Percentiles rank a stretch among this genome's conserved stretches.
Conservation (phyloP, 2,113 vertebrate genomes). For the Labeo rohita region DNA sequence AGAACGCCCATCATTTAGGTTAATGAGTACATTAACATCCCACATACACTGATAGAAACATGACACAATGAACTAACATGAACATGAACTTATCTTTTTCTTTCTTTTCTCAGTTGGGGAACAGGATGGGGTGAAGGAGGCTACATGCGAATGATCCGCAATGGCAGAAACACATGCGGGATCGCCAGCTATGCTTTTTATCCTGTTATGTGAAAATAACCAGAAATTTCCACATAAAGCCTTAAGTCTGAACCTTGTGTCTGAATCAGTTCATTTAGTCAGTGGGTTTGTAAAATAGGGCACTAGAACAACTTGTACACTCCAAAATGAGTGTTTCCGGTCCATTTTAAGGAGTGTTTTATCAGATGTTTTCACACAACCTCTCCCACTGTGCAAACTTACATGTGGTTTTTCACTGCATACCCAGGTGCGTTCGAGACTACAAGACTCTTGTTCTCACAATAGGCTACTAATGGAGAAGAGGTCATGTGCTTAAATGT, state of each 20-base stretch:
- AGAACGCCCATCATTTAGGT: background rate
- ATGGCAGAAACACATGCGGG: slow-evolving; percentile 75
- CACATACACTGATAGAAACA: too few relatives aligned
- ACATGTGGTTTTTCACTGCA: background rate
- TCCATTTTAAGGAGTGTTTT: background rate
- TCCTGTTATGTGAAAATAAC: slow-evolving; percentile 71
- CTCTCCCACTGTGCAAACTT: slow-evolving; percentile 23
- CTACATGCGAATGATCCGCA: slow-evolving; percentile 74
- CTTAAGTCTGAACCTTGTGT: background rate
- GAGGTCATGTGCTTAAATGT: background rate
- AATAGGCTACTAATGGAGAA: background rate
- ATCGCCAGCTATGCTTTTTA: slow-evolving; percentile 78
- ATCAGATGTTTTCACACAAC: background rate
- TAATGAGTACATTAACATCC: background rate
- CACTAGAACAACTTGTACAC: background rate
- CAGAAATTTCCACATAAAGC: slow-evolving; percentile 15
- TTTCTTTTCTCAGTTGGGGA: slow-evolving; percentile 71
- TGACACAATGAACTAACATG: too few relatives aligned
- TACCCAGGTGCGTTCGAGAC: slow-evolving; percentile 7
- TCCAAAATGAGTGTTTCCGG: background rate
- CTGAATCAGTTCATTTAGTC: background rate
- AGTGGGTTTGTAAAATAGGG: background rate
- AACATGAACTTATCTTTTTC: background rate
- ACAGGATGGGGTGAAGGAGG: slow-evolving; percentile 77
- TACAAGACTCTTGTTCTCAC: background rate